These are phyloP conservation scores for Drosophila tristis DNA, from an alignment of 1,140 invertebrate species.

Conservation along the genomic window DNA sequence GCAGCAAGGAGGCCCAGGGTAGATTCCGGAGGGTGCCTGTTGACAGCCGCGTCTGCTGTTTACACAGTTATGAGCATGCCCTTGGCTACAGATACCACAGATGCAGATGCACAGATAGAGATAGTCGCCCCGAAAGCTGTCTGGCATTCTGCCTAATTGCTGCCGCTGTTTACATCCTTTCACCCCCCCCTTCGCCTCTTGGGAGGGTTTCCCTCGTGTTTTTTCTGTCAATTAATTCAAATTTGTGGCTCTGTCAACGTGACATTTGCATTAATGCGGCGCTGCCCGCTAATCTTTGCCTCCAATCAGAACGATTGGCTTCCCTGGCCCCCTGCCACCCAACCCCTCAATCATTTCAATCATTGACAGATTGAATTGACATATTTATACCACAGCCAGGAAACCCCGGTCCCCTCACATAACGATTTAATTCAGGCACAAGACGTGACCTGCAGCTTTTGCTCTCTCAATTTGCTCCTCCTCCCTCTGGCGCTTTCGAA, in stretches of 20 bases:
- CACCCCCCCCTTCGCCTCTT: background rate
- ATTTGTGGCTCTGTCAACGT: constrained; percentile 42
- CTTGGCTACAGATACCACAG: constrained; percentile 38
- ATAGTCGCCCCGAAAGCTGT: background rate
- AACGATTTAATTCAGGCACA: constrained; percentile 39
- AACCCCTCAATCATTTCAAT: constrained; percentile 10
- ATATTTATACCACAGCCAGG: constrained; percentile 39
- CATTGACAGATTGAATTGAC: constrained; percentile 48
- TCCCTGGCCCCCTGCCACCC: background rate
- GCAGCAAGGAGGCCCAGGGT: too few relatives aligned
- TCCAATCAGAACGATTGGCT: constrained; percentile 61
- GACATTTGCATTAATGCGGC: constrained; percentile 36
- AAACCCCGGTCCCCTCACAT: background rate
- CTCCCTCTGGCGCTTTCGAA: constrained; percentile 26
- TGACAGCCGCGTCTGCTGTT: constrained; percentile 29
- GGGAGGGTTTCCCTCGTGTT: constrained; percentile 35
- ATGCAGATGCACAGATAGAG: too few relatives aligned
- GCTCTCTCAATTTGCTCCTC: background rate
- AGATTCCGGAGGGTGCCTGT: background rate
- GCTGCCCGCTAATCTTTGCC: constrained; percentile 39
- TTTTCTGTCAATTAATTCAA: constrained; percentile 66
- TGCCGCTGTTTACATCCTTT: constrained; percentile 13
- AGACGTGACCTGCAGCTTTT: constrained; percentile 56
- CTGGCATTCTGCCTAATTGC: constrained; percentile 72
- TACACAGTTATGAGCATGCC: constrained; percentile 58